Percentiles rank a stretch among this genome's conserved stretches.
Evolutionary conservation across 2,113 vertebrate species (phyloP).

Genomic region (Monopterus albus): DNA sequence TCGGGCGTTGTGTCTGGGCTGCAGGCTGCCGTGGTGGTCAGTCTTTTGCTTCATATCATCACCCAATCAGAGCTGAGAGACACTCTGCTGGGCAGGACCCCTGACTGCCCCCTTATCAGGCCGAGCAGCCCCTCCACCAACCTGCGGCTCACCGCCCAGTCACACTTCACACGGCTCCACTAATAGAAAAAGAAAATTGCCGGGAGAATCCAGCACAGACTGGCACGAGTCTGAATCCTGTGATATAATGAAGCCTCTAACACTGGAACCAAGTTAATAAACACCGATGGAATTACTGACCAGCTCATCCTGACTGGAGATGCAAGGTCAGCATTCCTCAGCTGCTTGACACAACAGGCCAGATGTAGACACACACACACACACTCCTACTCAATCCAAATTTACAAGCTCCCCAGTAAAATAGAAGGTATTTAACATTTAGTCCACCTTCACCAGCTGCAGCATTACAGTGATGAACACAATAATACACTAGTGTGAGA

Average conservation of each 20-base stretch:
- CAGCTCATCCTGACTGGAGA: conserved; percentile 42
- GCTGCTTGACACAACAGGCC: not conserved
- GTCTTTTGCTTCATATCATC: conserved; percentile 25
- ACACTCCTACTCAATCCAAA: not conserved
- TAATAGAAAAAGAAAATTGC: conserved; percentile 69
- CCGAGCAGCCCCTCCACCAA: conserved; percentile 38
- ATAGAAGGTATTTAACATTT: too few relatives aligned
- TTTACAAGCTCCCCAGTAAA: too few relatives aligned
- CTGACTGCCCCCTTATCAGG: conserved; percentile 51
- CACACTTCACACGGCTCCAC: conserved; percentile 50
- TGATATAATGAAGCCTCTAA: conserved; percentile 45
- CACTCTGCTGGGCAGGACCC: not conserved
- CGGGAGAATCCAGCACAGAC: conserved; percentile 37
- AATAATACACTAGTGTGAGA: too few relatives aligned
- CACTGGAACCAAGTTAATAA: conserved; percentile 48
- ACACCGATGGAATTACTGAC: conserved; percentile 55
- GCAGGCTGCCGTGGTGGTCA: not conserved
- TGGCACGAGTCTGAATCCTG: conserved; percentile 20
- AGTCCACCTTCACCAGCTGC: too few relatives aligned
- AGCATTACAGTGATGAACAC: too few relatives aligned
- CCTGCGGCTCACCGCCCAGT: conserved; percentile 33
- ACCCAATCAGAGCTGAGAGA: conserved; percentile 22
- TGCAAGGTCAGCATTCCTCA: conserved; percentile 48
- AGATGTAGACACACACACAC: not conserved
- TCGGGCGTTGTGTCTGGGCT: not conserved